Base-by-base conservation (phyloP, 2,888 invertebrate genomes). In the Linhomoeus sp. region DNA sequence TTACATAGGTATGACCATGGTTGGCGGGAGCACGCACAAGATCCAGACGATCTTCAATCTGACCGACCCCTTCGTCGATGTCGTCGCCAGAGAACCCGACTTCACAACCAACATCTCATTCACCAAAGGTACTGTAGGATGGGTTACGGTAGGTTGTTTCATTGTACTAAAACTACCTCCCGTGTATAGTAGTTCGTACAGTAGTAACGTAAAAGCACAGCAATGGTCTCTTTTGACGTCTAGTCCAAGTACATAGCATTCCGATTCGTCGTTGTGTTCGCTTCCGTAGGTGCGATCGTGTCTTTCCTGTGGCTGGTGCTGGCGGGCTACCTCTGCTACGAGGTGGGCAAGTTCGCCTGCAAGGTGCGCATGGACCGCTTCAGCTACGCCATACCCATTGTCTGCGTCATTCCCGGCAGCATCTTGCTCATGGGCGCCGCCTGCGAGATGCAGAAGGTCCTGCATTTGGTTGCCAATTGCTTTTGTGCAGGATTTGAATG, bases 351-450 rank as follows among this genome's bases (percentile, higher is more conserved):
- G 47, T 65, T 70, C 51, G 68, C 70, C 5, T 71, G 70, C 52
- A 50, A 49, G 33, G 50, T 50, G 38, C 25, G 36, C 26, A 88
- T 92, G 52, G 90, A 90, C 71, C 82, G 85, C 22, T 87, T 88
- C 72, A 86, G 87, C 64, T 90, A 86, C 63, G 86, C 90, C 0
- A 83, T 90, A 58, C 90, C 92, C 0, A 81, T 90, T 1, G 85
- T 83, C 67, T 73, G 90, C 51, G 81, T 85, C 0, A 81, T 87
- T 51, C 90, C 90, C 0, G 74, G 88, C 19, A 77, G 81, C 1
- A 80, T 88, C 25, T 84, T 85, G 3, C 66, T 86, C 45, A 70
- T 88, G 55, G 84, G 87, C 53, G 79, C 83, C 14, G 3, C 33
- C 25, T 47, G 47, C 40, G 43, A 47, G 29, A 24, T 22, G 39